phyloP scores from a whole-genome alignment of 2,888 invertebrate genomes.

The Phengaris arion region DNA sequence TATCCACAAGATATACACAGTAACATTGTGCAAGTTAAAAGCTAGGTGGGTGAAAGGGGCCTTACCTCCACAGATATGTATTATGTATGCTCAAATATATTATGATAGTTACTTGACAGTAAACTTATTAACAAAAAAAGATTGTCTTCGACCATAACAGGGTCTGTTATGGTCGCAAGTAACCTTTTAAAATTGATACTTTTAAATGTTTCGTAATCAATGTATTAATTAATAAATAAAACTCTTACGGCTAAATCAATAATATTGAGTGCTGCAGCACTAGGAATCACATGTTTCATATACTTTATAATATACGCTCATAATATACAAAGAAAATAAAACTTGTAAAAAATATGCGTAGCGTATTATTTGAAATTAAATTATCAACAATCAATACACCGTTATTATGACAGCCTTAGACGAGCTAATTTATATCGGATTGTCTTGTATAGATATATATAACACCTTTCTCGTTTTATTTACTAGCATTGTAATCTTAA shows the following conservation, averaged over 20 bases:
- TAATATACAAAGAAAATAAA: conserved; percentile 22
- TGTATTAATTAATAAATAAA: conserved; percentile 21
- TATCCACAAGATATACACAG: neutral
- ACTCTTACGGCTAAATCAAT: conserved; percentile 27
- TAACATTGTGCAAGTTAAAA: neutral
- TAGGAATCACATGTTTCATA: conserved; percentile 16
- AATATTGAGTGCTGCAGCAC: conserved; percentile 16
- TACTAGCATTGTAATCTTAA: neutral
- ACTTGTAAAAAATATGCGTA: neutral
- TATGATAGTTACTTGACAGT: conserved; percentile 22
- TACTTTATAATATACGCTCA: conserved; percentile 21
- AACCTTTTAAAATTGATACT: neutral
- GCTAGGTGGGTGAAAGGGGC: conserved; percentile 19
- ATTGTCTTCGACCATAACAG: neutral
- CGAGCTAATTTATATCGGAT: neutral
- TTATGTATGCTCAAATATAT: neutral
- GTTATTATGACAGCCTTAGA: conserved; percentile 1
- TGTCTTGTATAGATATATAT: neutral
- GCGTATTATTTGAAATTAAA: conserved; percentile 19
- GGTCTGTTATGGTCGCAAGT: neutral
- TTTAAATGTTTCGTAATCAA: neutral
- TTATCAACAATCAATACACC: neutral
- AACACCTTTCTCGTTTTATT: neutral
- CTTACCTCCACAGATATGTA: neutral
- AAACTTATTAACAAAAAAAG: conserved; percentile 10